Base-by-base conservation (phyloP, 2,113 vertebrate genomes). In the Struthio camelus region DNA sequence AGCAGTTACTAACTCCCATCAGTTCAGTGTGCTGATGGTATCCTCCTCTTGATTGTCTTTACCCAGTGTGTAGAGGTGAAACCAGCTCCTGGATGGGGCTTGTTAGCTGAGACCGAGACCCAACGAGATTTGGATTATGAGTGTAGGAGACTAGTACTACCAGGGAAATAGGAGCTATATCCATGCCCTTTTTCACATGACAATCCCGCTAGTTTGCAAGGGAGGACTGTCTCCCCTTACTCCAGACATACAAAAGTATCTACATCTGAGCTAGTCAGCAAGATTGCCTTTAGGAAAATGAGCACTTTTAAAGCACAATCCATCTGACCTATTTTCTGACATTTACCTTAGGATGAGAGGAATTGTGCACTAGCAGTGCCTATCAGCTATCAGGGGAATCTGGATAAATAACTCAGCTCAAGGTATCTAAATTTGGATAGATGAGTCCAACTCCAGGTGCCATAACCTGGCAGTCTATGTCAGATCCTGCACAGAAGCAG, bases 321-420 rank as follows among this genome's bases (percentile, higher is more conserved):
- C 89, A 78, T 78, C 93, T 97, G 96, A 96, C 96, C 93, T 95
- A 94, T 95, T 96, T 97, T 95, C 95, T 90, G 83, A 75, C 91
- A 32, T 11, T 80, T 80, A 96, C 89, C 96, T 97, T 25, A 51
- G 67, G 58, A 93, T 32, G 91, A 84, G 91, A 62, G 62, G 86
- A 80, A 85, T 2, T 46, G 18, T 78, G 86, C 53, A 2, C 76
- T 58, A 38, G 89, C 93, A 75, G 85, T 94, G 92, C 92, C 92
- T 88, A 19, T 40, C 92, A 86, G 93, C 85, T 66, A 14, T 8
- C 11, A 0, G 0, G 89, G 67, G 54, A 86, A 62, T 17, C 44
- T 34, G 93, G 80, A 66, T 75, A 69, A 73, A 71, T 10, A 70
- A 89, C 80, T 77, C 67, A 44, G 87, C 85, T 71, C 64, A 58